A percentile compares a stretch with the other conserved stretches of the same genome.
Evolutionary conservation across 1,140 invertebrate genomes (phyloP).

Genomic region (Propsilocerus akamusi): DNA sequence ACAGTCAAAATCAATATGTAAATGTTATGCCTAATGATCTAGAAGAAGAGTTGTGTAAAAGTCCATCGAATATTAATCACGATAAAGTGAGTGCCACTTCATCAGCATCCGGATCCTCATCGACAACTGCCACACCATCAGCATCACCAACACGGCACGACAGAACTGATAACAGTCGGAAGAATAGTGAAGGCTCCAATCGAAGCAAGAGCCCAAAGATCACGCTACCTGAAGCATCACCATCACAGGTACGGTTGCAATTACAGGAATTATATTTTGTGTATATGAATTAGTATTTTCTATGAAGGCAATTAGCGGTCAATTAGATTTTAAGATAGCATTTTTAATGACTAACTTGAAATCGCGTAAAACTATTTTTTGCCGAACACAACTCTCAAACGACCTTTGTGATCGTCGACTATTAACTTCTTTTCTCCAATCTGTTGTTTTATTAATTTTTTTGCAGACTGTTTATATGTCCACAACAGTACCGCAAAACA

Average conservation of each 20-base stretch:
- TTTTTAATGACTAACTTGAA: too few species aligned
- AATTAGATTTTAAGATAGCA: too few species aligned
- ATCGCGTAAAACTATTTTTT: too few species aligned
- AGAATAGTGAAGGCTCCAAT: background rate
- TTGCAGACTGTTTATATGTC: constrained; percentile 27
- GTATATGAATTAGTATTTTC: background rate
- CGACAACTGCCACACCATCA: background rate
- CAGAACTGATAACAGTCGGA: background rate
- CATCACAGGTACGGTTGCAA: background rate
- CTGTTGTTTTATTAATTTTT: constrained; percentile 10
- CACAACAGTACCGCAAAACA: constrained; percentile 49
- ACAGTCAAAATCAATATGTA: constrained; percentile 10
- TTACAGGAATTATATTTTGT: background rate
- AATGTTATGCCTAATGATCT: background rate
- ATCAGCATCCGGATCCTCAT: background rate
- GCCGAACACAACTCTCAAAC: too few species aligned
- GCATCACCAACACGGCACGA: background rate
- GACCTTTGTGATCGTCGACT: too few species aligned
- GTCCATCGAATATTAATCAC: background rate
- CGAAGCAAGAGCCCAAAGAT: background rate
- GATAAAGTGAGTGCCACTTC: background rate
- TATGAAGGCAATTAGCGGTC: too few species aligned
- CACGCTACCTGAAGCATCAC: background rate
- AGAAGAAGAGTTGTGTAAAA: background rate
- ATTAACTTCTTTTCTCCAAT: background rate